Conservation (phyloP, 2,888 invertebrate species). For the Silvanus unidentatus region DNA sequence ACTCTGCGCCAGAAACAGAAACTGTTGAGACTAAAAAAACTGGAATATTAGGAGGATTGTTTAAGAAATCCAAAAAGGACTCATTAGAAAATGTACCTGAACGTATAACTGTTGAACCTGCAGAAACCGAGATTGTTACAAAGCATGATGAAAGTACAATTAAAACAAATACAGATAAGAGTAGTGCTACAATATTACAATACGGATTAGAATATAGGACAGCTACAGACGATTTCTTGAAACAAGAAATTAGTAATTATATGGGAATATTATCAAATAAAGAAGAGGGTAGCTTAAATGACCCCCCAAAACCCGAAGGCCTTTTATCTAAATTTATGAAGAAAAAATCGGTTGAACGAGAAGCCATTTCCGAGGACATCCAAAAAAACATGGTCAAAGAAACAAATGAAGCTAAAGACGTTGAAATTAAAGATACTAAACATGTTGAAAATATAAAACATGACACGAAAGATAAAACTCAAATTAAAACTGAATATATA, state of each 20-base stretch:
- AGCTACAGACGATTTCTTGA: conserved; percentile 28
- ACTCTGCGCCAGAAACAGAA: conserved; percentile 8
- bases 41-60: conserved; percentile 12
- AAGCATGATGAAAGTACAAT: background rate
- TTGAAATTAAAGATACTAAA: conserved; percentile 6
- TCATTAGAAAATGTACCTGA: background rate
- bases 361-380: conserved; percentile 16
- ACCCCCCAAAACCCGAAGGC: background rate
- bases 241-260: conserved; percentile 27
- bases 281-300: conserved; percentile 3
- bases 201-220: conserved; percentile 16
- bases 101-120: conserved; percentile 1
- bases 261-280: conserved; percentile 14
- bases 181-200: no score
- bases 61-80: conserved; percentile 5
- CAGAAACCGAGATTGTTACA: background rate
- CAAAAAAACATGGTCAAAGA: no score
- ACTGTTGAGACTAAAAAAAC: conserved; percentile 6
- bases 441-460: conserved; percentile 5
- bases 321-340: conserved; percentile 23
- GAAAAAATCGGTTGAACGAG: conserved; percentile 27
- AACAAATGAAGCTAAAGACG: conserved; percentile 16
- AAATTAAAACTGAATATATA: conserved; percentile 2
- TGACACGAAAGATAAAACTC: conserved; percentile 4
- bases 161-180: no score